Percentiles rank a stretch among this genome's conserved stretches.
phyloP scores from a whole-genome alignment of 2,888 invertebrate genomes.

The Hirtodrosophila histrioides region DNA sequence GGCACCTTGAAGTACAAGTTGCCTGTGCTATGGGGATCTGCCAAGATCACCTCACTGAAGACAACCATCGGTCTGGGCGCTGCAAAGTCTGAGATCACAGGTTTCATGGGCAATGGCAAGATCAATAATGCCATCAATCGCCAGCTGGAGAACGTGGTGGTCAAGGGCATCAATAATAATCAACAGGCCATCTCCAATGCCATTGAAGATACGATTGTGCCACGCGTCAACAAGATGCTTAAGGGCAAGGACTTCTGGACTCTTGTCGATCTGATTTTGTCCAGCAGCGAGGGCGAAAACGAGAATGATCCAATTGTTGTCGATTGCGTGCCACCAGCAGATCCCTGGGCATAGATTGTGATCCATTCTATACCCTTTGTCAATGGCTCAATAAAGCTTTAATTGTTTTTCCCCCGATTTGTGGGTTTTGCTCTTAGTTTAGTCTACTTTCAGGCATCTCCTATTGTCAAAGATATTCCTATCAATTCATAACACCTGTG shows the following conservation, averaged over 20 bases:
- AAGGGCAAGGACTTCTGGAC: constrained; percentile 81
- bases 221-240: constrained; percentile 70
- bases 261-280: constrained; percentile 66
- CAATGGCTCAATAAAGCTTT: constrained; percentile 28
- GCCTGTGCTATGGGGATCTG: constrained; percentile 81
- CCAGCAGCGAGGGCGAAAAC: constrained; percentile 63
- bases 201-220: constrained; percentile 75
- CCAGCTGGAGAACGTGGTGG: constrained; percentile 70
- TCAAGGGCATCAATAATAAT: constrained; percentile 70
- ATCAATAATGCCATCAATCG: constrained; percentile 69
- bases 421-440: not conserved
- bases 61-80: constrained; percentile 66
- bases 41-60: constrained; percentile 75
- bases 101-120: constrained; percentile 71
- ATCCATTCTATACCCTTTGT: constrained; percentile 1
- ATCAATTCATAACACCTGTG: constrained; percentile 40
- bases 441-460: constrained; percentile 58
- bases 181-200: constrained; percentile 66
- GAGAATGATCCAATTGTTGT: constrained; percentile 77
- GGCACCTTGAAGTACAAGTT: constrained; percentile 77
- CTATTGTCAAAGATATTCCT: not conserved
- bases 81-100: constrained; percentile 73
- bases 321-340: constrained; percentile 72
- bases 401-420: constrained; percentile 8
- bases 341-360: constrained; percentile 79